These are phyloP conservation scores for Trochalopteron elliotii DNA, from an alignment of 2,113 vertebrate genomes.

Conservation along the genomic window DNA sequence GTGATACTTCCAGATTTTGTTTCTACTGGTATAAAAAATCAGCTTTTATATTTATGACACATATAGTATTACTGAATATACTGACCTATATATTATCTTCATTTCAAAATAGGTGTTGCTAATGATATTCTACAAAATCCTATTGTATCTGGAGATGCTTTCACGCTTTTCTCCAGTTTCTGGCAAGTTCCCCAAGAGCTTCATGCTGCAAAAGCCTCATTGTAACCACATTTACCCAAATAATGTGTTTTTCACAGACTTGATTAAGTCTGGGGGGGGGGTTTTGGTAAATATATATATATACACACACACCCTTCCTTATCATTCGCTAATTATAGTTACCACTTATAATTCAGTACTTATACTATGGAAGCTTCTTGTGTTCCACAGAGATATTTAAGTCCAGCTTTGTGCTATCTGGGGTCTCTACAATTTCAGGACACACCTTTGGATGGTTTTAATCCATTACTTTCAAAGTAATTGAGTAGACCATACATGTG, in stretches of 20 bases:
- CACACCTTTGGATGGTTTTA: background rate
- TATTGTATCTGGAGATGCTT: background rate
- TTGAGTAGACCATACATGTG: background rate
- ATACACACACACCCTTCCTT: background rate
- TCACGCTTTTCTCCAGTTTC: background rate
- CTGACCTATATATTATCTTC: background rate
- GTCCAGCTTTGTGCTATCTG: background rate
- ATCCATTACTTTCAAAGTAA: conserved; percentile 19
- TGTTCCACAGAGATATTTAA: background rate
- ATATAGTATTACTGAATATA: background rate
- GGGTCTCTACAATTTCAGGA: background rate
- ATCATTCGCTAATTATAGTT: background rate
- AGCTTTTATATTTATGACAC: background rate
- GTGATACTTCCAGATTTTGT: background rate
- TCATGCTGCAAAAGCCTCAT: background rate
- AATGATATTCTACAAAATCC: background rate
- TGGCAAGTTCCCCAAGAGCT: background rate
- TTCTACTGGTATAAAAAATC: background rate
- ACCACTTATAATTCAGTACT: background rate
- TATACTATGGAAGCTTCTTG: background rate
- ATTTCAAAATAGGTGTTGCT: background rate
- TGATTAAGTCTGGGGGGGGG: background rate
- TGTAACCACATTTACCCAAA: background rate
- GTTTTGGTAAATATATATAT: background rate
- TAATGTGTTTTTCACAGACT: background rate